Conservation (phyloP, 2,113 vertebrate species). For the Eulacestoma nigropectus region DNA sequence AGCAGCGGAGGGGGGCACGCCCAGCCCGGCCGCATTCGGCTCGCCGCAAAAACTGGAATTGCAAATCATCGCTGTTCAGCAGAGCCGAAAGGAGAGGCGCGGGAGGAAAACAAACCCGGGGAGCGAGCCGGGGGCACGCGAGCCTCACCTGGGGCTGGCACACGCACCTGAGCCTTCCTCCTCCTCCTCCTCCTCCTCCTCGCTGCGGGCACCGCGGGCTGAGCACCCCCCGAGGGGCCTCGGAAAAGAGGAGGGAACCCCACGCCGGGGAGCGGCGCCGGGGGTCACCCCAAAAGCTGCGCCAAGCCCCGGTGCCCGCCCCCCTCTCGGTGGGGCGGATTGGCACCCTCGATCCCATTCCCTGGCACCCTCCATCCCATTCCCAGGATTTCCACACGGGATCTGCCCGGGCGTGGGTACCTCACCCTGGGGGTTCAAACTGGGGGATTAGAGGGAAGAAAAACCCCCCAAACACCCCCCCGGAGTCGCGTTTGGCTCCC, state of each 20-base stretch:
- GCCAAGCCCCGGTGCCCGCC: no score
- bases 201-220: background rate
- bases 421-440: background rate
- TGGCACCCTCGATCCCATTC: background rate
- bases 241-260: background rate
- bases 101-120: background rate
- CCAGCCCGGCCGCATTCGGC: background rate
- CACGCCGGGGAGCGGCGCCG: fast-evolving
- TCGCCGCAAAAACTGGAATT: background rate
- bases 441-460: background rate
- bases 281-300: background rate
- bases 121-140: background rate
- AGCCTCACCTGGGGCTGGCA: background rate
- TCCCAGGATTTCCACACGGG: background rate
- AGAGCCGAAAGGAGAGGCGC: background rate
- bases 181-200: background rate
- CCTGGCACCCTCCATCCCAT: background rate
- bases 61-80: slow-evolving; percentile 18
- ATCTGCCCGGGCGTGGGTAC: background rate
- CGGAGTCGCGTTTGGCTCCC: background rate
- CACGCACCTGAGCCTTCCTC: background rate
- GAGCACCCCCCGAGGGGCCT: background rate
- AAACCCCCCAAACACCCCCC: background rate
- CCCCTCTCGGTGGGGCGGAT: no score
- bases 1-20: background rate